Percentiles rank a stretch among this genome's conserved stretches.
Evolutionary conservation across 2,113 vertebrate genomes (phyloP).

Genomic region (Meriones unguiculatus): DNA sequence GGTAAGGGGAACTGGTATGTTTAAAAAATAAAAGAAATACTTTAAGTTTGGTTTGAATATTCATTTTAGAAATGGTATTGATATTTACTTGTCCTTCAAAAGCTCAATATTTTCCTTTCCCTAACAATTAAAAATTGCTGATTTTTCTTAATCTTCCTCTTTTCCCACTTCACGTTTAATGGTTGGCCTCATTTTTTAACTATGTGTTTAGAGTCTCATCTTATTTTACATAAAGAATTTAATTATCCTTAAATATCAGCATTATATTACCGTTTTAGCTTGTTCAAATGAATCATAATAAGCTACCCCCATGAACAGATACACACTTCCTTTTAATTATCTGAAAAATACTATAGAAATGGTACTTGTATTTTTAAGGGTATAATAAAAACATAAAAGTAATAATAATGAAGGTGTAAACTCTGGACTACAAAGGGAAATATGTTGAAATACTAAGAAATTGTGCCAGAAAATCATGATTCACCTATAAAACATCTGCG

Average conservation of each 20-base stretch:
- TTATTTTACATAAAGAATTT: slow-evolving; percentile 39
- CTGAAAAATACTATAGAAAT: slow-evolving; percentile 64
- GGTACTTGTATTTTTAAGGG: slow-evolving; percentile 1
- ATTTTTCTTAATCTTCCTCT: not conserved
- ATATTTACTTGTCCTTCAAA: not conserved
- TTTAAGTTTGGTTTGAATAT: not conserved
- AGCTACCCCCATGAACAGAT: slow-evolving; percentile 16
- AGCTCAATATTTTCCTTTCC: not conserved
- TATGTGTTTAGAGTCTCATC: not conserved
- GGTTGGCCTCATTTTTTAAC: not conserved
- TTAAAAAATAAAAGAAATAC: not conserved
- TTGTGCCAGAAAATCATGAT: not conserved
- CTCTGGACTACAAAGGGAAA: slow-evolving; percentile 37
- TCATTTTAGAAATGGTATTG: not conserved
- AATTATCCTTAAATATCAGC: slow-evolving; percentile 31
- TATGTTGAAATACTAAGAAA: slow-evolving; percentile 49
- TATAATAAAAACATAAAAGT: slow-evolving; percentile 64
- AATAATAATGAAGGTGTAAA: slow-evolving; percentile 65
- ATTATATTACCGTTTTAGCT: slow-evolving; percentile 30
- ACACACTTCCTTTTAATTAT: slow-evolving; percentile 57
- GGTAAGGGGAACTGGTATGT: not conserved
- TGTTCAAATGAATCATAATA: slow-evolving; percentile 49
- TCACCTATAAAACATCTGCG: not conserved
- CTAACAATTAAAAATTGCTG: not conserved
- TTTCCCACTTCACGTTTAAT: not conserved